Base-by-base conservation (phyloP, 2,797 vertebrate species). In the Hephaestus fuliginosus region DNA sequence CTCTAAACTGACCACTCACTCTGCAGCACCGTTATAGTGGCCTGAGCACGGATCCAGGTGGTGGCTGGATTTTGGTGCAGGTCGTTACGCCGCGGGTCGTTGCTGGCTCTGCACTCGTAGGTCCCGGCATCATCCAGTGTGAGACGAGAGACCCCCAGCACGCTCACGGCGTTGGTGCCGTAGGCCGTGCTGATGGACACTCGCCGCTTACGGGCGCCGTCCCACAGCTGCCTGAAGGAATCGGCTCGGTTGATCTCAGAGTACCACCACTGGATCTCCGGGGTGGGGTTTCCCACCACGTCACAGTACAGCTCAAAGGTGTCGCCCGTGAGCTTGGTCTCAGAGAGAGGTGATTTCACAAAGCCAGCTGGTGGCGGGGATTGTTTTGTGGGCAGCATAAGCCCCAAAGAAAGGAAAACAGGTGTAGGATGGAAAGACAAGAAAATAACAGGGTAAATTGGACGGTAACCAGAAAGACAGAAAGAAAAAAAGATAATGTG, bases 241-340 rank as follows among this genome's bases (percentile, higher is more conserved):
- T 98, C 97, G 48, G 96, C 97, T 82, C 96, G 95, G 96, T 98
- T 99, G 93, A 97, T 96, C 95, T 98, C 97, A 22, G 97, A 96
- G 90, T 98, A 99, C 98, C 98, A 99, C 98, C 98, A 99, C 95
- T 99, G 98, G 96, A 99, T 97, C 95, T 99, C 97, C 67, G 98
- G 98, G 83, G 97, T 97, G 95, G 98, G 97, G 90, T 91, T 97
- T 88, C 97, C 97, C 93, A 97, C 96, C 93, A 98, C 97, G 68
- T 98, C 97, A 96, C 97, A 98, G 96, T 97, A 98, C 93, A 99
- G 96, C 96, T 98, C 97, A 96, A 98, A 98, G 93, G 96, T 96
- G 96, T 99, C 97, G 76, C 97, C 97, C 71, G 97, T 97, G 95
- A 98, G 96, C 89, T 97, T 99, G 93, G 97, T 99, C 94, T 99